Evolutionary conservation across 2,113 vertebrate species (phyloP).

Genomic region (Canis aureus): DNA sequence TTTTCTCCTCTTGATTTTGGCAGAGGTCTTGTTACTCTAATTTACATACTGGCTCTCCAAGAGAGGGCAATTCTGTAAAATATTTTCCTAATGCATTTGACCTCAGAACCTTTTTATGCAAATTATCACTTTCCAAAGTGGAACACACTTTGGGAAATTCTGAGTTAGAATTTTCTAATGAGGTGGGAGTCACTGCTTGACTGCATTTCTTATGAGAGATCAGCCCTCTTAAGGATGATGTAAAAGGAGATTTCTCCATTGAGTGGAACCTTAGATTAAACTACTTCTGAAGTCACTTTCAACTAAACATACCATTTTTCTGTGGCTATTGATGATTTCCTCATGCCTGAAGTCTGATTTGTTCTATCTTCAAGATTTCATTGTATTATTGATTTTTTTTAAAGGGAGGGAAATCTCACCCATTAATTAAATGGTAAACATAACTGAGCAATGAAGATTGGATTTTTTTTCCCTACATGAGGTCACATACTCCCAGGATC

Average conservation of each 20-base stretch:
- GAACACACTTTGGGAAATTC: neutral
- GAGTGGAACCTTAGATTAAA: neutral
- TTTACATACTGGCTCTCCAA: neutral
- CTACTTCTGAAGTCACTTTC: conserved; percentile 30
- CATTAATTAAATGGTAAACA: conserved; percentile 68
- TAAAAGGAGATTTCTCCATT: neutral
- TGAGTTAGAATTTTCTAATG: conserved; percentile 16
- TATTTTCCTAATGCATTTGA: neutral
- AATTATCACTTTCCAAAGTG: neutral
- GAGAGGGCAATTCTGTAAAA: neutral
- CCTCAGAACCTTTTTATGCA: neutral
- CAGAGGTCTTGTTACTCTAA: neutral
- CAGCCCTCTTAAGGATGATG: neutral
- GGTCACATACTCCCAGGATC: neutral
- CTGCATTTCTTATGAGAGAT: neutral
- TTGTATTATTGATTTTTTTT: conserved; percentile 63
- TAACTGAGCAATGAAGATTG: neutral
- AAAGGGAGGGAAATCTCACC: neutral
- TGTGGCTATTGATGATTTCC: conserved; percentile 49
- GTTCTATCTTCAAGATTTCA: conserved; percentile 66
- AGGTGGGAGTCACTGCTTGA: neutral
- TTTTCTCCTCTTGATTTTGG: neutral
- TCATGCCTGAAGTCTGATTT: conserved; percentile 45
- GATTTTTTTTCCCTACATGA: neutral
- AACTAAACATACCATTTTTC: conserved; percentile 22